These are phyloP conservation scores for Dryadula phaetusa DNA, from an alignment of 2,888 invertebrate genomes.

Conservation along the genomic window DNA sequence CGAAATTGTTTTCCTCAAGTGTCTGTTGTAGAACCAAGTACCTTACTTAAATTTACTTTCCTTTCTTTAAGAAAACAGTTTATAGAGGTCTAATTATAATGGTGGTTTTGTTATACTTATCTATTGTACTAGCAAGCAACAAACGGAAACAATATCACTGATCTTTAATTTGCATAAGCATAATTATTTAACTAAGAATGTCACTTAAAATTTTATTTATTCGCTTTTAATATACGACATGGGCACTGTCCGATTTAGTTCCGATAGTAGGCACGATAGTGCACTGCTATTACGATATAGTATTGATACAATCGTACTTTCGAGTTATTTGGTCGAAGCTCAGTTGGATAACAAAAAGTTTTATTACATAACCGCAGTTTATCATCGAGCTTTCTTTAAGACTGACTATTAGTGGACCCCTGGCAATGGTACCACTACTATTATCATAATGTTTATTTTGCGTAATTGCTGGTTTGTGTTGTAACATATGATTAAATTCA, in stretches of 20 bases:
- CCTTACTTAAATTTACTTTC: no score
- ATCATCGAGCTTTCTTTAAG: constrained; percentile 62
- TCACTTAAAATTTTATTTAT: neutral
- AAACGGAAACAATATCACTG: no score
- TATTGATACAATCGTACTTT: constrained; percentile 70
- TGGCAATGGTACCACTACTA: constrained; percentile 39
- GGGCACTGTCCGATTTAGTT: constrained; percentile 54
- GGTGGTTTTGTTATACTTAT: no score
- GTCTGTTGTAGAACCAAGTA: no score
- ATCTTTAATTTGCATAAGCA: no score
- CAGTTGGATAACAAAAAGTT: constrained; percentile 64
- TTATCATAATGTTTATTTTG: constrained; percentile 46
- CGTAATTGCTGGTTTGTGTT: constrained; percentile 43
- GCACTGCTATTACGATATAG: constrained; percentile 69
- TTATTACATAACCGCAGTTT: constrained; percentile 67
- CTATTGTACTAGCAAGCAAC: no score
- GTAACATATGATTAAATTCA: constrained; percentile 33
- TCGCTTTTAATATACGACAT: constrained; percentile 43
- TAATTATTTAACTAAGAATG: no score
- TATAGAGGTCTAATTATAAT: no score
- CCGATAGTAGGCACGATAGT: constrained; percentile 57
- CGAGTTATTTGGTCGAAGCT: constrained; percentile 73
- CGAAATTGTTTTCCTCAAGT: neutral
- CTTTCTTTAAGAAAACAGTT: neutral
- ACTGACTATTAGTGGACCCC: constrained; percentile 25